These are phyloP conservation scores for Drosophila melanica DNA, from an alignment of 1,140 invertebrate species.

Conservation along the genomic window DNA sequence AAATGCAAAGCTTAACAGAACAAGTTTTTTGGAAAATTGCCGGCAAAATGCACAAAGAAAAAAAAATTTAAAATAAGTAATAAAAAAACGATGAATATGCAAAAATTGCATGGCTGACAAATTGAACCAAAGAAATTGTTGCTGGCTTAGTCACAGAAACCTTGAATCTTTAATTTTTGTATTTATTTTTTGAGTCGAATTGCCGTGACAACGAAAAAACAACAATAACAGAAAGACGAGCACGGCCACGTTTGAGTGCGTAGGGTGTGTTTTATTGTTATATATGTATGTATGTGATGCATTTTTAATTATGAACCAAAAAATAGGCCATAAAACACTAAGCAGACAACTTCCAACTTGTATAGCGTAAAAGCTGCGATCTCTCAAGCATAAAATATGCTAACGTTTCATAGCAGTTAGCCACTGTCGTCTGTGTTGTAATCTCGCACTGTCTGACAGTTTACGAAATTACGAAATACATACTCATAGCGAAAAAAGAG, in stretches of 20 bases:
- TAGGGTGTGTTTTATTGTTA: slow-evolving; percentile 50
- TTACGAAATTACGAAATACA: slow-evolving; percentile 57
- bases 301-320: slow-evolving; percentile 75
- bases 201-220: slow-evolving; percentile 65
- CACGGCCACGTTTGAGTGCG: slow-evolving; percentile 55
- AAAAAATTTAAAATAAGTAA: slow-evolving; percentile 25
- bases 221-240: slow-evolving; percentile 47
- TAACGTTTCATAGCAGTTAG: slow-evolving; percentile 32
- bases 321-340: slow-evolving; percentile 64
- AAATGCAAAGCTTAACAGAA: slow-evolving; percentile 54
- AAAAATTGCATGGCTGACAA: slow-evolving; percentile 54
- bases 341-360: slow-evolving; percentile 45
- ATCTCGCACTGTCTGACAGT: slow-evolving; percentile 38
- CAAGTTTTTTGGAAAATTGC: slow-evolving; percentile 68
- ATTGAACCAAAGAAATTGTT: slow-evolving; percentile 62
- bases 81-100: slow-evolving; percentile 58
- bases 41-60: slow-evolving; percentile 66
- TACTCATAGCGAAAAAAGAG: slow-evolving; percentile 4
- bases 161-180: slow-evolving; percentile 53
- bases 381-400: slow-evolving; percentile 73
- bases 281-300: slow-evolving; percentile 56
- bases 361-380: slow-evolving; percentile 41
- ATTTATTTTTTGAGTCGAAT: slow-evolving; percentile 46
- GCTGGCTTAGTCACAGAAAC: slow-evolving; percentile 74
- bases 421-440: slow-evolving; percentile 47